These are phyloP conservation scores for Polylopha cassiicola DNA, from an alignment of 2,888 invertebrate genomes.

Conservation along the genomic window DNA sequence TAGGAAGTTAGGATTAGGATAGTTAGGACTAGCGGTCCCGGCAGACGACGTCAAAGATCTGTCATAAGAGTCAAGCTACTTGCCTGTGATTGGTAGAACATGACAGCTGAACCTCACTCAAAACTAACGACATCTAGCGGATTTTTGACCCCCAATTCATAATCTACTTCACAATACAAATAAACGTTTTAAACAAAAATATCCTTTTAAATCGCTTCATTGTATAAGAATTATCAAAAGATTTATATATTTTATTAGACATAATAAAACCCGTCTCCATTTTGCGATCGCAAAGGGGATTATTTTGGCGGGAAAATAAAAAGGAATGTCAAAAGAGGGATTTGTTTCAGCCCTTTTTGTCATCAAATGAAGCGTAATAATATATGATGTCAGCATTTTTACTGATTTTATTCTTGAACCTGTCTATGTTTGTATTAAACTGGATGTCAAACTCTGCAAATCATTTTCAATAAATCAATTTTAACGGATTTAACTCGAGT, in stretches of 20 bases:
- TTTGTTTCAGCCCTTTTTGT: slow-evolving; percentile 45
- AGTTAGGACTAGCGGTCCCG: too few relatives aligned
- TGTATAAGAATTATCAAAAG: background rate
- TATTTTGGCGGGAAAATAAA: slow-evolving; percentile 39
- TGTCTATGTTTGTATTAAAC: too few relatives aligned
- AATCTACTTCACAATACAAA: background rate
- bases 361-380: slow-evolving; percentile 56
- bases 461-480: too few relatives aligned
- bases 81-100: too few relatives aligned
- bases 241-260: slow-evolving; percentile 5
- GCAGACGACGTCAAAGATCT: too few relatives aligned
- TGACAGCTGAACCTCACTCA: too few relatives aligned
- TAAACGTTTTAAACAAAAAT: background rate
- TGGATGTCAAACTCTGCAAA: too few relatives aligned
- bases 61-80: too few relatives aligned
- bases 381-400: slow-evolving; percentile 37
- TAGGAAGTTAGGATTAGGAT: too few relatives aligned
- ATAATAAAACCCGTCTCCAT: slow-evolving; percentile 11
- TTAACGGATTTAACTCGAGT: too few relatives aligned
- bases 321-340: slow-evolving; percentile 47
- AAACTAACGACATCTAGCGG: too few relatives aligned
- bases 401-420: slow-evolving; percentile 14
- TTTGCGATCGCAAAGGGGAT: slow-evolving; percentile 13
- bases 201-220: background rate
- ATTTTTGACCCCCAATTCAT: too few relatives aligned